Conservation (phyloP, 2,797 vertebrate genomes). For the Melanotaenia nigrans region DNA sequence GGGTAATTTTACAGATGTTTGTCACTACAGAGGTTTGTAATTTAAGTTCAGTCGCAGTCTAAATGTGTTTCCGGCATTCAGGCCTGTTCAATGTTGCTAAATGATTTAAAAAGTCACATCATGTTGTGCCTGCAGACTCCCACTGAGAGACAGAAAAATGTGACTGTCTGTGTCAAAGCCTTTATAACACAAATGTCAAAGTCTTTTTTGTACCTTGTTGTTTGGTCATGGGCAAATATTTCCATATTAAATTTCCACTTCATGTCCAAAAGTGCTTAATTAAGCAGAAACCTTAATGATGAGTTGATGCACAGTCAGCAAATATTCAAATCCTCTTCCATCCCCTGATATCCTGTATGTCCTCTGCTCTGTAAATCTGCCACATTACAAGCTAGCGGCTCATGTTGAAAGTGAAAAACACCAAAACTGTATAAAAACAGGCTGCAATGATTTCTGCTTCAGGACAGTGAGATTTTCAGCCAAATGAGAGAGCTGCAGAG, state of each 20-base stretch:
- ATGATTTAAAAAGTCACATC: neutral
- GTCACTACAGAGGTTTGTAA: neutral
- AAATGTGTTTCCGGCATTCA: neutral
- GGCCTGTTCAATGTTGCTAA: neutral
- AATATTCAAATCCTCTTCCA: neutral
- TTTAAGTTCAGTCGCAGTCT: too few species aligned
- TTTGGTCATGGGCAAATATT: neutral
- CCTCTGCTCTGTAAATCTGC: neutral
- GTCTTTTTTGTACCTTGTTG: neutral
- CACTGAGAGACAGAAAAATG: neutral
- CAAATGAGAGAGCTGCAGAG: slow-evolving; percentile 1
- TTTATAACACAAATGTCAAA: neutral
- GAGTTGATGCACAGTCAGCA: neutral
- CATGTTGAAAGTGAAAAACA: slow-evolving; percentile 6
- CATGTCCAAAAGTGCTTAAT: neutral
- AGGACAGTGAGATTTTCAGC: slow-evolving; percentile 3
- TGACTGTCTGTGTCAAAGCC: neutral
- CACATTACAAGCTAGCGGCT: slow-evolving; percentile 11
- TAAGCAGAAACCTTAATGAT: neutral
- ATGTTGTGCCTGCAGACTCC: slow-evolving; percentile 6
- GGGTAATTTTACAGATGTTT: neutral
- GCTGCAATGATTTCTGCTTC: neutral
- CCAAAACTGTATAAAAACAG: slow-evolving; percentile 3
- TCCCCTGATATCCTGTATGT: neutral
- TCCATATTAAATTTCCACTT: neutral